Evolutionary conservation across 2,888 invertebrate genomes (phyloP).

Genomic region (Calameuta idolon): DNA sequence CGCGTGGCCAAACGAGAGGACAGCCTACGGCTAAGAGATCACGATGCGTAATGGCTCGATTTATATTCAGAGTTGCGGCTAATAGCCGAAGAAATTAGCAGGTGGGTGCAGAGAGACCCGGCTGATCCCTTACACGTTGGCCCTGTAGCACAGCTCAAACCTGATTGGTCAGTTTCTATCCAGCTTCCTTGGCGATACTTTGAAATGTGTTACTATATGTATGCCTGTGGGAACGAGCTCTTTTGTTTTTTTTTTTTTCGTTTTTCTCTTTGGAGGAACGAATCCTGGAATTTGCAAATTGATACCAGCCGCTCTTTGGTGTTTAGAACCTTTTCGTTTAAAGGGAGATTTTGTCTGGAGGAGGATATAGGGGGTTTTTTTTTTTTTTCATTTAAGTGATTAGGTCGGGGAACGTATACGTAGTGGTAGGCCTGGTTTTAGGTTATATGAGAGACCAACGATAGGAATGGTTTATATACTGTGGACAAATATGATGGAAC

Average conservation of each 20-base stretch:
- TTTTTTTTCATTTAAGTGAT: neutral
- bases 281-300: conserved; percentile 21
- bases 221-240: neutral
- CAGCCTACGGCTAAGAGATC: conserved; percentile 22
- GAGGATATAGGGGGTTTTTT: neutral
- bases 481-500: neutral
- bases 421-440: neutral
- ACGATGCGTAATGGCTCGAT: conserved; percentile 51
- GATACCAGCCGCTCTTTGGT: conserved; percentile 13
- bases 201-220: neutral
- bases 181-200: neutral
- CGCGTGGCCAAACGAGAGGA: conserved; percentile 12
- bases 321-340: neutral
- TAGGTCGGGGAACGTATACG: neutral
- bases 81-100: conserved; percentile 58
- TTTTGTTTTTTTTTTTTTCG: neutral
- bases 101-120: conserved; percentile 42
- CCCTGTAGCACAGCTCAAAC: neutral
- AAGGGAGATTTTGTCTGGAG: neutral
- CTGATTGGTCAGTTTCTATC: neutral
- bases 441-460: neutral
- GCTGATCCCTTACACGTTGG: neutral
- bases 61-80: conserved; percentile 58
- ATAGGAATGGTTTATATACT: neutral
- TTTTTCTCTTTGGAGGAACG: neutral